Percentiles rank a stretch among this genome's conserved stretches.
Conservation (phyloP, 92 coral and sea anemone species). For the Anthopleura xanthogrammica region DNA sequence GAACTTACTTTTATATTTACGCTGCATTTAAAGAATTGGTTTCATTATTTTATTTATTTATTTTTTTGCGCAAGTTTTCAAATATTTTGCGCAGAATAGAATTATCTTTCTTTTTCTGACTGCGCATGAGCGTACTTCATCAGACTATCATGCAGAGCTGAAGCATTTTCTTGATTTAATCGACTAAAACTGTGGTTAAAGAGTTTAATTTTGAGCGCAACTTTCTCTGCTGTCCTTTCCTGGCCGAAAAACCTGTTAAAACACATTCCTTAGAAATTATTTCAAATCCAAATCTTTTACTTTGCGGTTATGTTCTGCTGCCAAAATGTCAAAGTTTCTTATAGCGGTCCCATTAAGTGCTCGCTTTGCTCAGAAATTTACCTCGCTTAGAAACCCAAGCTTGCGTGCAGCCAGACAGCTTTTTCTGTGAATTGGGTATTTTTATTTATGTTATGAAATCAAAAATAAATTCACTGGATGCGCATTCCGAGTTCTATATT, state of each 20-base stretch:
- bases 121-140: too few species aligned
- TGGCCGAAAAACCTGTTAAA: neutral
- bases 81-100: neutral
- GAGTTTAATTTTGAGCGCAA: neutral
- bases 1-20: neutral
- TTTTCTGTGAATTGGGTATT: too few species aligned
- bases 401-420: too few species aligned
- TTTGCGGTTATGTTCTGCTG: neutral
- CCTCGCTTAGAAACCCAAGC: too few species aligned
- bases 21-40: neutral
- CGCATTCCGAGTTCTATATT: too few species aligned
- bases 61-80: neutral
- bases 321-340: too few species aligned
- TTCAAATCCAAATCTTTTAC: neutral
- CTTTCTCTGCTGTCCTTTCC: neutral
- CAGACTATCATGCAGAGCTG: too few species aligned
- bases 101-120: too few species aligned
- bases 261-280: neutral
- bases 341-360: too few species aligned
- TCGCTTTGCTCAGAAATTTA: too few species aligned
- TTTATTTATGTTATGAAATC: too few species aligned
- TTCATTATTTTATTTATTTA: neutral
- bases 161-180: neutral
- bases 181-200: neutral
- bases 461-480: too few species aligned